Conservation (phyloP, 2,797 vertebrate genomes). For the Pseudochirops corinnae region DNA sequence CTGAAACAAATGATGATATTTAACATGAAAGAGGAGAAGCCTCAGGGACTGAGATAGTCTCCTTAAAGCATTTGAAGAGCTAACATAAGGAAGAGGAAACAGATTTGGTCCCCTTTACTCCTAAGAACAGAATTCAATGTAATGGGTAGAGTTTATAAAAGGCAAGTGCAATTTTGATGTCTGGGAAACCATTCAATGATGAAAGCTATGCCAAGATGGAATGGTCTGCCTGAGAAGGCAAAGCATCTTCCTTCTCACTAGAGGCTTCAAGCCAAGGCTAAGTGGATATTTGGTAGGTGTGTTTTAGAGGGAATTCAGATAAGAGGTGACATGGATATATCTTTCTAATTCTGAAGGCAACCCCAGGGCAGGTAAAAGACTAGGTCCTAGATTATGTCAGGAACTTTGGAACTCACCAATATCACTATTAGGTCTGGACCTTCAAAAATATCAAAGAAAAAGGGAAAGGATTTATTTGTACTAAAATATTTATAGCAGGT, state of each 20-base stretch:
- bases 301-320: too few species aligned
- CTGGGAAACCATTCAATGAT: not conserved
- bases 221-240: not conserved
- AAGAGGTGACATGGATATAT: not conserved
- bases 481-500: not conserved
- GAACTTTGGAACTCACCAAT: not conserved
- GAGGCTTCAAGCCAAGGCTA: not conserved
- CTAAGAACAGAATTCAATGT: not conserved
- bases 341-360: not conserved
- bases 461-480: not conserved
- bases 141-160: not conserved
- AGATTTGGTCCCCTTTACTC: not conserved
- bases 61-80: not conserved
- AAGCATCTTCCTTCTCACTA: not conserved
- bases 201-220: not conserved
- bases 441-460: not conserved
- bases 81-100: not conserved
- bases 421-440: not conserved
- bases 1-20: not conserved
- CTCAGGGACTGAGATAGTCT: not conserved
- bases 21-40: not conserved
- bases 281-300: not conserved
- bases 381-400: not conserved
- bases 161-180: not conserved
- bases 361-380: not conserved